Evolutionary conservation across 1,140 invertebrate genomes (phyloP).

Genomic region (Drosophila ohnishii): DNA sequence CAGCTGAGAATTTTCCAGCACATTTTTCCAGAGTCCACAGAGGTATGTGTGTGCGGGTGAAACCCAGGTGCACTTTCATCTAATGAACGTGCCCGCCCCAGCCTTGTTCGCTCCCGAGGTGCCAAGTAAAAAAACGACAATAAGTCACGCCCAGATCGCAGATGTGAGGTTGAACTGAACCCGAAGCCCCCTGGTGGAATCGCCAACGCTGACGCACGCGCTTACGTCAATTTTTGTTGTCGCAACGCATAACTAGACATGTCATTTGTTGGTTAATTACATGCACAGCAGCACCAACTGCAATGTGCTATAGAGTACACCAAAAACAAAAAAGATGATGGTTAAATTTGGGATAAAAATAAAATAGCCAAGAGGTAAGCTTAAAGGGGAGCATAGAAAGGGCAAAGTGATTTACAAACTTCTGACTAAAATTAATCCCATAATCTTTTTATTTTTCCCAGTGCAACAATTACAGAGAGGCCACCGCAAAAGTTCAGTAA

Average conservation of each 20-base stretch:
- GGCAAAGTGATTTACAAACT: no score
- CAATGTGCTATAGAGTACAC: conserved; percentile 5
- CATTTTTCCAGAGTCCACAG: background rate
- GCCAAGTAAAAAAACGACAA: conserved; percentile 37
- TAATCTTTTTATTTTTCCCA: no score
- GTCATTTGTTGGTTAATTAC: conserved; percentile 76
- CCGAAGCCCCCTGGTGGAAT: conserved; percentile 7
- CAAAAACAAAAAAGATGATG: background rate
- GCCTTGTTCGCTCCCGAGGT: conserved; percentile 53
- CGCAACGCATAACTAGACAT: conserved; percentile 72
- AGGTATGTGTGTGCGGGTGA: conserved; percentile 25
- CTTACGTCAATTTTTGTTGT: conserved; percentile 75
- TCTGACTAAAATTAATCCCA: no score
- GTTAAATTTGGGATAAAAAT: background rate
- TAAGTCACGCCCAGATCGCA: conserved; percentile 51
- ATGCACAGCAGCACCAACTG: conserved; percentile 49
- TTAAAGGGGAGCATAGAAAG: background rate
- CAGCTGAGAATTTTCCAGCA: conserved; percentile 31
- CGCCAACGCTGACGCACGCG: conserved; percentile 58
- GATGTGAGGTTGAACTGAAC: conserved; percentile 33
- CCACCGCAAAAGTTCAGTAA: conserved; percentile 63
- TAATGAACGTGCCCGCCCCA: conserved; percentile 49
- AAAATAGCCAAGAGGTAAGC: background rate
- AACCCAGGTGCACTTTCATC: conserved; percentile 58
- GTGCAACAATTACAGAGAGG: conserved; percentile 35